These are phyloP conservation scores for Lacerta viridis DNA, from an alignment of 2,797 vertebrate species.

Conservation along the genomic window DNA sequence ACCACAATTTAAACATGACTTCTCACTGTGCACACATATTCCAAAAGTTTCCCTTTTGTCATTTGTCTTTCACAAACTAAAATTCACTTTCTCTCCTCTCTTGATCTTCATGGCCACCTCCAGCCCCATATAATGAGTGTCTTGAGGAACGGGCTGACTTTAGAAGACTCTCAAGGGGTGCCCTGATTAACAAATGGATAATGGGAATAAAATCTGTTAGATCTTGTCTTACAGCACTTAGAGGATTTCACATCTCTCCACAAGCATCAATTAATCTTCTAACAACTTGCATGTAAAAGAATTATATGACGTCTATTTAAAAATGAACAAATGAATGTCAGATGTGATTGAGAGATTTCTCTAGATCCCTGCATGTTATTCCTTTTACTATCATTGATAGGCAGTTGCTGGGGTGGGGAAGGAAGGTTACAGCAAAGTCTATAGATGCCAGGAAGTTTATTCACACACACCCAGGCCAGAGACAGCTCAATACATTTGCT, in stretches of 20 bases:
- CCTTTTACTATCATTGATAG: conserved; percentile 16
- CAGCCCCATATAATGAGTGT: conserved; percentile 17
- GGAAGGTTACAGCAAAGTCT: background rate
- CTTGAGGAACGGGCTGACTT: conserved; percentile 17
- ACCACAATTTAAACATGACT: background rate
- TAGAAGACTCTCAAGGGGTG: conserved; percentile 10
- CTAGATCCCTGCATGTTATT: background rate
- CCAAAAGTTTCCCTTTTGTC: background rate
- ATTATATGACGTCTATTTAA: background rate
- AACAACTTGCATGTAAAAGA: conserved; percentile 18
- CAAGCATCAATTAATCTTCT: conserved; percentile 42
- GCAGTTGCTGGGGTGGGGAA: background rate
- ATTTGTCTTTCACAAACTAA: conserved; percentile 16
- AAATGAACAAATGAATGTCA: conserved; percentile 18
- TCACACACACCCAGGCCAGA: no score
- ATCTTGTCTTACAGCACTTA: conserved; percentile 23
- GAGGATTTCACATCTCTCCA: conserved; percentile 29
- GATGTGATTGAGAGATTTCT: conserved; percentile 18
- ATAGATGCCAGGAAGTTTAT: background rate
- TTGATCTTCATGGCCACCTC: background rate
- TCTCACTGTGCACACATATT: conserved; percentile 24
- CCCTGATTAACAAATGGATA: conserved; percentile 38
- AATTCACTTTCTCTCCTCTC: background rate
- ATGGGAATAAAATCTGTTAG: conserved; percentile 20
- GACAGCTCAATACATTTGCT: no score